Base-by-base conservation (phyloP, 2,113 vertebrate genomes). In the Austrofundulus limnaeus region DNA sequence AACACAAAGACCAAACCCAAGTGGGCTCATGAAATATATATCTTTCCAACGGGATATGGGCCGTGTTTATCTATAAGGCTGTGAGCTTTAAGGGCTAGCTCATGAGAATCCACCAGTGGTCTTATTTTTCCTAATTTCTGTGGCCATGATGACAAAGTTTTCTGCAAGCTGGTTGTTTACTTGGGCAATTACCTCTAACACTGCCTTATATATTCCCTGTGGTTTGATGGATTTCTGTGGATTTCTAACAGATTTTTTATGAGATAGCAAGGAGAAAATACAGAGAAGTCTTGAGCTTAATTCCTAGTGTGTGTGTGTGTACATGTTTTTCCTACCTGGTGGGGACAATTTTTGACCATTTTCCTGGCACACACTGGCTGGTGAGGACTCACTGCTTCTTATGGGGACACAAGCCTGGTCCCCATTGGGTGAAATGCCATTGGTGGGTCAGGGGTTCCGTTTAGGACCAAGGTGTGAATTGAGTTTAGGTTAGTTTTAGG, bases 11-110 rank as follows among this genome's bases (percentile, higher is more conserved):
- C 39, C 64, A 68, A 46, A 71, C 53, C 49, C 62, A 66, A 78
- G 63, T 55, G 53, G 50, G 28, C 65, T 86, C 70, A 82, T 89
- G 53, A 83, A 86, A 87, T 69, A 85, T 84, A 66, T 8, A 88
- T 82, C 19, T 61, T 41, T 59, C 55, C 43, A 39, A 52, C 67
- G 46, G 54, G 69, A 72, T 50, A 23, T 8, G 0, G 68, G 54
- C 15, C 45, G 34, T 77, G 72, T 74, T 77, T 75, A 68, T 72
- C 76, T 72, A 68, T 67, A 72, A 59, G 23, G 37, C 69, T 63
- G 28, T 23, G 31, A 62, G 50, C 65, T 58, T n/a, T 28, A 31
- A 61, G 59, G 38, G 49, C 54, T 55, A 45, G 55, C 59, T 73
- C 50, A 77, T 17, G 24, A 50, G 48, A 64, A 70, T 49, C 63